Evolutionary conservation across 1,140 invertebrate genomes (phyloP).

Genomic region (Drosophila trapezifrons): DNA sequence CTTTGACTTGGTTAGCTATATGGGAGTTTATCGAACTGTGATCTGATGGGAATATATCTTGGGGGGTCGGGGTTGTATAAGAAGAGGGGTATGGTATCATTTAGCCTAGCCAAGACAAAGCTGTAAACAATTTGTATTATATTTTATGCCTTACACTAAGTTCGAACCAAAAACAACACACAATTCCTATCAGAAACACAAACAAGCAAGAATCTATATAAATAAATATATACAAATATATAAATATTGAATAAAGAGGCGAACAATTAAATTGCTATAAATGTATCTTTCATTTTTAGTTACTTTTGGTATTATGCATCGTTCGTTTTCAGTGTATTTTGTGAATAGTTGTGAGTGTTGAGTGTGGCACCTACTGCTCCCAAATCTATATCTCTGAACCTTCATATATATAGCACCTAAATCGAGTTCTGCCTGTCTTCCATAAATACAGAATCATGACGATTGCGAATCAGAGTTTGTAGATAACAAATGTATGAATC

Average conservation of each 20-base stretch:
- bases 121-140: conserved; percentile 73
- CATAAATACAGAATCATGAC: conserved; percentile 33
- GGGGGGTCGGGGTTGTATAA: conserved; percentile 12
- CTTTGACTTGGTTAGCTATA: conserved; percentile 44
- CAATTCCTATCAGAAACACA: conserved; percentile 28
- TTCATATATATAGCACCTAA: conserved; percentile 43
- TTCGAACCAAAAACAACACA: conserved; percentile 31
- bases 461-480: conserved; percentile 26
- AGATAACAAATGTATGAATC: fast-evolving
- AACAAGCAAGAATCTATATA: too few relatives aligned
- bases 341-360: conserved; percentile 62
- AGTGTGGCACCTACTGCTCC: conserved; percentile 54
- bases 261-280: conserved; percentile 42
- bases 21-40: conserved; percentile 35
- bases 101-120: conserved; percentile 47
- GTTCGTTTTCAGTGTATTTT: conserved; percentile 64
- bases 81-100: conserved; percentile 16
- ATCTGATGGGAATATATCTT: conserved; percentile 36
- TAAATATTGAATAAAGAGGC: conserved; percentile 70
- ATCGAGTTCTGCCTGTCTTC: conserved; percentile 48
- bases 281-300: conserved; percentile 46
- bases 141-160: conserved; percentile 64
- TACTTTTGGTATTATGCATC: conserved; percentile 51
- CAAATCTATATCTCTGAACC: conserved; percentile 45
- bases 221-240: conserved; percentile 41